Base-by-base conservation (phyloP, 2,888 invertebrate species). In the Abrostola tripartita region DNA sequence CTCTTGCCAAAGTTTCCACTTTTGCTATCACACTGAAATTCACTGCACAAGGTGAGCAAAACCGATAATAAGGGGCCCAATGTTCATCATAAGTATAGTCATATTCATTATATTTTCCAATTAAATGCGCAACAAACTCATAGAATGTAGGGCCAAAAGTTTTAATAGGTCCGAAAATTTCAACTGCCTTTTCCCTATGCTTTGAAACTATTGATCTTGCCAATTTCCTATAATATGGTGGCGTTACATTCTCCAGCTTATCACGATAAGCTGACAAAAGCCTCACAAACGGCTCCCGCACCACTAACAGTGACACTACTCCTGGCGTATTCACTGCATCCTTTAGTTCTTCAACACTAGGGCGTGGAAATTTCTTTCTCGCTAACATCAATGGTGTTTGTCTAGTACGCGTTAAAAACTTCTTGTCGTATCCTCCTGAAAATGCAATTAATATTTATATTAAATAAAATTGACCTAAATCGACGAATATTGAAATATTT, bases 261-360 rank as follows among this genome's bases (percentile, higher is more conserved):
- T 97, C 96, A 52, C 97, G 94, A 85, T 96, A 97, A 11, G 96
- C 97, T 54, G 97, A 97, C 52, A 97, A 91, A 41, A 97, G 90
- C 66, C 97, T 93, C 76, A 97, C 97, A 80, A 97, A 96, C 0
- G 97, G 97, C 87, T 97, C 97, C 49, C 97, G 95, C 4, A 97
- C 97, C 37, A 96, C 96, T 54, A 97, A 87, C 74, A 97, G 95
- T 53, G 97, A 96, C 68, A 96, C 87, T 5, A 96, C 96, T 35
- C 95, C 95, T 5, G 95, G 95, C 42, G 96, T 90, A 65, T 84
- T 90, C 9, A 96, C 93, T 66, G 96, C 96, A 74, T 96, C 95
- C 68, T 79, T 81, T 51, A 97, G 88, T 84, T 96, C 96, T 51
- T 95, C 94, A 53, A 95, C 92, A 54, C 95, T 95, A 8, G 97